phyloP scores from a whole-genome alignment of 1,140 invertebrate species.

The Drosophila ananassae region DNA sequence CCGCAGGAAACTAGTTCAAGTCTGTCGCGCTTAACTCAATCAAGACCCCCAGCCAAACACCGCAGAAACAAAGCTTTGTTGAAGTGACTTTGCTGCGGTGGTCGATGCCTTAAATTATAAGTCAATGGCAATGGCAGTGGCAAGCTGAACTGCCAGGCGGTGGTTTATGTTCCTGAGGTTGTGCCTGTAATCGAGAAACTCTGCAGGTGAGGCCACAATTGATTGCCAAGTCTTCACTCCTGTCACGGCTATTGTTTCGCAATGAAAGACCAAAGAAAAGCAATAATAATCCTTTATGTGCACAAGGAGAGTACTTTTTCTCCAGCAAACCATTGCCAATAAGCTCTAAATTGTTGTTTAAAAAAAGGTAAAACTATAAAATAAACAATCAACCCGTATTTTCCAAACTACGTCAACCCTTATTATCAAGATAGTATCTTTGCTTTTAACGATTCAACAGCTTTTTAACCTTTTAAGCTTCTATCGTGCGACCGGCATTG shows the following conservation, averaged over 20 bases:
- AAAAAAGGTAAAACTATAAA: background rate
- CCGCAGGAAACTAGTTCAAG: constrained; percentile 62
- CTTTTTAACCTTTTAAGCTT: constrained; percentile 7
- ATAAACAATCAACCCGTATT: background rate
- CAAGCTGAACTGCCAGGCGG: constrained; percentile 34
- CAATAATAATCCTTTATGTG: constrained; percentile 61
- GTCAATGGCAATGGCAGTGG: constrained; percentile 33
- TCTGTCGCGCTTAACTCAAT: constrained; percentile 63
- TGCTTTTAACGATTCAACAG: background rate
- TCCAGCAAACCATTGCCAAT: background rate
- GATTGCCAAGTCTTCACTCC: constrained; percentile 65
- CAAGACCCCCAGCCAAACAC: constrained; percentile 5
- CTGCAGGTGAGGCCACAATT: constrained; percentile 56
- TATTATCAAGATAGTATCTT: constrained; percentile 6
- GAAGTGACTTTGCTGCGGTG: background rate
- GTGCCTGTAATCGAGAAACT: constrained; percentile 21
- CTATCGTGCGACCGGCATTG: constrained; percentile 1
- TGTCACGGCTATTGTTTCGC: constrained; percentile 22
- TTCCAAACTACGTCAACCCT: too few relatives aligned
- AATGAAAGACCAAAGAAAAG: constrained; percentile 4
- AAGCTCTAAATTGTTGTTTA: background rate
- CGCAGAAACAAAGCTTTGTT: constrained; percentile 6
- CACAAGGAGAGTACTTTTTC: constrained; percentile 8
- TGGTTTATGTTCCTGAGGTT: constrained; percentile 7
- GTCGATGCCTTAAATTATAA: constrained; percentile 53